Evolutionary conservation across 2,113 vertebrate species (phyloP).

Genomic region (Triplophysa rosa): DNA sequence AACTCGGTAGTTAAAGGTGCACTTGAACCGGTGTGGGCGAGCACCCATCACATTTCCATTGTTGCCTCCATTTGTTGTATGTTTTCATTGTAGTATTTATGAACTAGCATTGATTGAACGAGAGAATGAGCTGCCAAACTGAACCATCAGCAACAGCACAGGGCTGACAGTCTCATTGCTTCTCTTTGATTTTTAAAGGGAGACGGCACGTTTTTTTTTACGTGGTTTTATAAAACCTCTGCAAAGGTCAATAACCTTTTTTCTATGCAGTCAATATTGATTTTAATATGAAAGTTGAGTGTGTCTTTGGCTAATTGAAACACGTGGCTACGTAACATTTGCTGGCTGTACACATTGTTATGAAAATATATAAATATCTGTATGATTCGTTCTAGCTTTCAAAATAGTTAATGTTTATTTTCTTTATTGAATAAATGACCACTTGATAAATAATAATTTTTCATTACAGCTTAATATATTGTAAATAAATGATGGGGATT

Average conservation of each 20-base stretch:
- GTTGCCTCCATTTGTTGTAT: conserved; percentile 52
- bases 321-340: conserved; percentile 53
- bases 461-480: conserved; percentile 79
- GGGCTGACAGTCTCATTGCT: conserved; percentile 43
- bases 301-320: conserved; percentile 51
- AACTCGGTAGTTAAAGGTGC: conserved; percentile 3
- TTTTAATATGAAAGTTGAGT: conserved; percentile 56
- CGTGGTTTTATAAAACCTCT: conserved; percentile 56
- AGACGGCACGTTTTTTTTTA: conserved; percentile 52
- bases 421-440: conserved; percentile 75
- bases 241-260: conserved; percentile 55
- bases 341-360: conserved; percentile 68
- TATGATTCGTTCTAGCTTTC: conserved; percentile 72
- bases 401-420: conserved; percentile 73
- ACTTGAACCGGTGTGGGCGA: conserved; percentile 35
- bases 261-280: conserved; percentile 67
- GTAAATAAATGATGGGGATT: conserved; percentile 79
- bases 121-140: conserved; percentile 53
- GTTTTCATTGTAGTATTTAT: conserved; percentile 59
- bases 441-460: conserved; percentile 73
- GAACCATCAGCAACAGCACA: conserved; percentile 42
- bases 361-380: conserved; percentile 71
- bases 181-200: conserved; percentile 51
- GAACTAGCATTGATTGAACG: conserved; percentile 58
- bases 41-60: conserved; percentile 38